A percentile compares a stretch with the other conserved stretches of the same genome.
These are phyloP conservation scores for Gulo gulo DNA, from an alignment of 2,113 vertebrate genomes.

Conservation along the genomic window DNA sequence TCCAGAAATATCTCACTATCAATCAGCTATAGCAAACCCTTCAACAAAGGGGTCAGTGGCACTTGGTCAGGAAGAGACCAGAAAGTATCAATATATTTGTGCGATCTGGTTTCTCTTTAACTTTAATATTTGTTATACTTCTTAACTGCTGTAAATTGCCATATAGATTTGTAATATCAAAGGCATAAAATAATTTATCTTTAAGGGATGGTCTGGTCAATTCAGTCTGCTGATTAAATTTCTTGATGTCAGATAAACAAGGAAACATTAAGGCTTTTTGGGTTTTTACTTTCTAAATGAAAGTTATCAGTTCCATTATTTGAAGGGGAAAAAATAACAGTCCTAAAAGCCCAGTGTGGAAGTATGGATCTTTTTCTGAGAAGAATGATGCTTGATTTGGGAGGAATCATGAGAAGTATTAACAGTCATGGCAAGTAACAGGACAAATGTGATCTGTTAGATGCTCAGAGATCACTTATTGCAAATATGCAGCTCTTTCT, in stretches of 20 bases:
- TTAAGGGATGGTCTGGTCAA: neutral
- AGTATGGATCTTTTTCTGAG: neutral
- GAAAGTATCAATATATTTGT: conserved; percentile 69
- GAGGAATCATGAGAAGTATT: neutral
- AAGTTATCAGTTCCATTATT: neutral
- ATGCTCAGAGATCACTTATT: neutral
- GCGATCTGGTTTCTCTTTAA: neutral
- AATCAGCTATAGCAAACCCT: conserved; percentile 74
- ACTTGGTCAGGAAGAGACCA: conserved; percentile 63
- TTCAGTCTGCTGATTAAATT: neutral
- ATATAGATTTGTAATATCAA: neutral
- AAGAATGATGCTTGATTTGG: neutral
- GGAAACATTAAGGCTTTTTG: neutral
- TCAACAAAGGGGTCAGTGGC: neutral
- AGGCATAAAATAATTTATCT: neutral
- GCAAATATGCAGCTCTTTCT: neutral
- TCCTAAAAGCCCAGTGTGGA: neutral
- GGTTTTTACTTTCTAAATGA: neutral
- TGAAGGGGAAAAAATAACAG: neutral
- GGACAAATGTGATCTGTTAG: neutral
- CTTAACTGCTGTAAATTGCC: neutral
- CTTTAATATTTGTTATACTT: neutral
- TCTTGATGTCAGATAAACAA: neutral
- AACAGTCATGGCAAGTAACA: neutral
- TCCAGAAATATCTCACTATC: conserved; percentile 72